Percentiles rank a stretch among this genome's conserved stretches.
Conservation (phyloP, 2,888 invertebrate genomes). For the Drosophila fungiperda region DNA sequence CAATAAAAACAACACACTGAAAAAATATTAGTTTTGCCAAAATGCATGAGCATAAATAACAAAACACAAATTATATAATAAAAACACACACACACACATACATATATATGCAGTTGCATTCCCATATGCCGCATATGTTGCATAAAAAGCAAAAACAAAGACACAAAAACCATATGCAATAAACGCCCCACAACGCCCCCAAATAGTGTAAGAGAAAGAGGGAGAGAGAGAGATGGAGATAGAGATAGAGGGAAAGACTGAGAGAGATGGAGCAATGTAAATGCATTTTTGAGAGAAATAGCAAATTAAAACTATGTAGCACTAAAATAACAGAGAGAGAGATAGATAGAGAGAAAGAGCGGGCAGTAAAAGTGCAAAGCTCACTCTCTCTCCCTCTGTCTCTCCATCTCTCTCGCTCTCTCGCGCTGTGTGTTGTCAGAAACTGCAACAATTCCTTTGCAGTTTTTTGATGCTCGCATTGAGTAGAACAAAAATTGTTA, state of each 20-base stretch:
- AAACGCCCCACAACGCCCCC: constrained; percentile 57
- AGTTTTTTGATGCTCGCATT: constrained; percentile 52
- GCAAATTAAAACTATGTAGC: constrained; percentile 26
- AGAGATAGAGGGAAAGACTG: constrained; percentile 3
- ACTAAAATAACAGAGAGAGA: constrained; percentile 6
- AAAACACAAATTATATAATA: constrained; percentile 74
- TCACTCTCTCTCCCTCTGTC: constrained; percentile 7
- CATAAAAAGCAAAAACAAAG: constrained; percentile 68
- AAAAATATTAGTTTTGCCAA: constrained; percentile 45
- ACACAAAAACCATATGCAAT: constrained; percentile 71
- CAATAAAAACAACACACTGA: constrained; percentile 18
- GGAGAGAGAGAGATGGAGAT: constrained; percentile 20
- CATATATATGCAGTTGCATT: constrained; percentile 12
- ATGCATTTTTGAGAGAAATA: constrained; percentile 37
- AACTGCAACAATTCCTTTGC: constrained; percentile 78
- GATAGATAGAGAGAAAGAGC: constrained; percentile 15
- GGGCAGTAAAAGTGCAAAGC: constrained; percentile 28
- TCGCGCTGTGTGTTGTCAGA: constrained; percentile 37
- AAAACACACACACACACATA: constrained; percentile 34
- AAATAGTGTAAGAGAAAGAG: constrained; percentile 2
- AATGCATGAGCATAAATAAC: constrained; percentile 61
- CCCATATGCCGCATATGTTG: constrained; percentile 71
- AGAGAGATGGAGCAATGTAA: constrained; percentile 41
- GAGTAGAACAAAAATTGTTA: constrained; percentile 72
- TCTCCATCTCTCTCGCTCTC: constrained; percentile 2